These are phyloP conservation scores for Odontophorus gujanensis DNA, from an alignment of 2,113 vertebrate genomes.

Conservation along the genomic window DNA sequence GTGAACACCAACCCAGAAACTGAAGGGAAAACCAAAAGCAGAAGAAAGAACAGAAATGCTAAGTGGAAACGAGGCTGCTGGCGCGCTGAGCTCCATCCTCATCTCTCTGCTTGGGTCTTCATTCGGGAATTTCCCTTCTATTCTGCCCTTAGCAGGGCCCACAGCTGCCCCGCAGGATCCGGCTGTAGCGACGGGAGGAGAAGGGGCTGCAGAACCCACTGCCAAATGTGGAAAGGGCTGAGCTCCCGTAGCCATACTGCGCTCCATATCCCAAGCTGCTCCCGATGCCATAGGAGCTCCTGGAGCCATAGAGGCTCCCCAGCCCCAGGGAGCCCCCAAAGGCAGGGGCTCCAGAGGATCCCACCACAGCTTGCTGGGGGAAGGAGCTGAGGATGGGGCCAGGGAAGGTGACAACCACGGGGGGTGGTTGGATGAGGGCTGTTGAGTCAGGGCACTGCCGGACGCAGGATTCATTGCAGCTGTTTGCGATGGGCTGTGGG, in stretches of 20 bases:
- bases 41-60: neutral
- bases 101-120: neutral
- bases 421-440: neutral
- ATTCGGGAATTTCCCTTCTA: rapidly evolving
- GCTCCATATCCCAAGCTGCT: neutral
- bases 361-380: conserved; percentile 38
- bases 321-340: neutral
- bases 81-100: rapidly evolving
- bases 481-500: conserved; percentile 37
- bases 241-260: neutral
- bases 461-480: neutral
- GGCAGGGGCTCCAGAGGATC: neutral
- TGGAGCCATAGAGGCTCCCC: rapidly evolving
- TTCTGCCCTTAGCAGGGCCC: conserved; percentile 2
- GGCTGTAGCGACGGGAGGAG: neutral
- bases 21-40: rapidly evolving
- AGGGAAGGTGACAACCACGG: neutral
- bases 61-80: neutral
- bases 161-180: neutral
- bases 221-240: neutral
- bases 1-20: neutral
- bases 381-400: conserved; percentile 66
- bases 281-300: neutral
- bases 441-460: conserved; percentile 21
- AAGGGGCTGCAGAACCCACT: neutral